phyloP scores from a whole-genome alignment of 1,140 invertebrate genomes.

The Drosophila erecta region DNA sequence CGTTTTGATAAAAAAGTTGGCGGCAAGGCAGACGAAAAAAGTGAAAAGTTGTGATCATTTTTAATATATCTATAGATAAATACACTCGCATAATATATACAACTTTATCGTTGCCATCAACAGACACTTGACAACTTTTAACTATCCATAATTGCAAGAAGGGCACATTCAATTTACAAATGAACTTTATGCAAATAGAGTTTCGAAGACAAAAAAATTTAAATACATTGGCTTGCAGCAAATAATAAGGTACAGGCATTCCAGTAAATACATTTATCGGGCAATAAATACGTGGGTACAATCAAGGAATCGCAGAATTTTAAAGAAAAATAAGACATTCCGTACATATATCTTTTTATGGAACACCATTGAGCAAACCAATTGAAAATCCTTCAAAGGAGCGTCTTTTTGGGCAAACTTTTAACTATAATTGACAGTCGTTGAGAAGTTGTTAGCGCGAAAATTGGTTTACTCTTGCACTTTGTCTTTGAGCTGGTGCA shows the following conservation, averaged over 20 bases:
- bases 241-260: not conserved
- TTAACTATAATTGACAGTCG: conserved; percentile 17
- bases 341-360: not conserved
- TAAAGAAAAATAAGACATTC: no score
- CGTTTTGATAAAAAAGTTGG: conserved; percentile 60
- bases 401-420: conserved; percentile 11
- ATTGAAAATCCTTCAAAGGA: conserved; percentile 26
- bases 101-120: conserved; percentile 32
- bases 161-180: conserved; percentile 15
- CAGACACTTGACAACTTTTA: conserved; percentile 36
- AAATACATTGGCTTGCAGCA: not conserved
- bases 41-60: conserved; percentile 65
- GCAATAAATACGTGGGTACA: not conserved
- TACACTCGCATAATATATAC: conserved; percentile 14
- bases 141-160: conserved; percentile 9
- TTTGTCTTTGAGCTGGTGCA: conserved; percentile 37
- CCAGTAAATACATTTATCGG: not conserved
- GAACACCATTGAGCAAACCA: not conserved
- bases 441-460: conserved; percentile 4
- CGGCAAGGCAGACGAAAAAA: conserved; percentile 23
- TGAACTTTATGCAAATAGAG: conserved; percentile 6
- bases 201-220: conserved; percentile 5
- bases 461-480: conserved; percentile 48
- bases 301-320: no score
- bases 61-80: conserved; percentile 47